Evolutionary conservation across 2,113 vertebrate genomes (phyloP).

Genomic region (Hemichromis elongatus): DNA sequence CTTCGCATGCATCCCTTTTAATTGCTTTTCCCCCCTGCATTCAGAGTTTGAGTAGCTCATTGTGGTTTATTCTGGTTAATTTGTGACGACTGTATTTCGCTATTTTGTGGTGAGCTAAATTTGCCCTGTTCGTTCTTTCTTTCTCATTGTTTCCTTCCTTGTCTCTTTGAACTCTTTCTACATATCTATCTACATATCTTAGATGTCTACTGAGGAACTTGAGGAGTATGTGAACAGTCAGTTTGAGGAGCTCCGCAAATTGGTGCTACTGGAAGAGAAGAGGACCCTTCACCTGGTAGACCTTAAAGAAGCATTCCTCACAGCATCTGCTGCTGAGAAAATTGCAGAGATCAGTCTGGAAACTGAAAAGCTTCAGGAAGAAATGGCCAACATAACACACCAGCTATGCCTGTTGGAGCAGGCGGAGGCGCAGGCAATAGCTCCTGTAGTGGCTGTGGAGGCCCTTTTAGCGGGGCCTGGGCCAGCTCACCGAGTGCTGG

Average conservation of each 20-base stretch:
- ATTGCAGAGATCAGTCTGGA: constrained; percentile 77
- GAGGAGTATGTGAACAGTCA: constrained; percentile 78
- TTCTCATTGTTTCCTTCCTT: not conserved
- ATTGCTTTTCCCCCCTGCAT: not conserved
- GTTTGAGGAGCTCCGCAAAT: constrained; percentile 77
- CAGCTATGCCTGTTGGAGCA: constrained; percentile 77
- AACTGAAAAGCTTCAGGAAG: constrained; percentile 78
- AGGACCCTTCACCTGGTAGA: constrained; percentile 77
- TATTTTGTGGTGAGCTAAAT: not conserved
- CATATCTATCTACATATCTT: not conserved
- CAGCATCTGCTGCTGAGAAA: constrained; percentile 77
- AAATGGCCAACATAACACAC: constrained; percentile 82
- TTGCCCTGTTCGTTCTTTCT: not conserved
- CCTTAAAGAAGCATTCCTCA: constrained; percentile 79
- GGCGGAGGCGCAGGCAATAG: constrained; percentile 62
- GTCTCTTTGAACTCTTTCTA: not conserved
- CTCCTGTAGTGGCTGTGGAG: constrained; percentile 39
- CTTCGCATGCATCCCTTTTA: not conserved
- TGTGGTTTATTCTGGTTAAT: not conserved
- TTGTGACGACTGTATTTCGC: not conserved
- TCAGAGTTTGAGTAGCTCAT: not conserved
- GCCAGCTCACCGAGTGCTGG: constrained; percentile 33
- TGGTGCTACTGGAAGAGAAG: constrained; percentile 78
- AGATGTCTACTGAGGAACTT: constrained; percentile 75
- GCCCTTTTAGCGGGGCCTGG: constrained; percentile 1